Evolutionary conservation across 2,888 invertebrate species (phyloP).

Genomic region (Melanophora roralis): DNA sequence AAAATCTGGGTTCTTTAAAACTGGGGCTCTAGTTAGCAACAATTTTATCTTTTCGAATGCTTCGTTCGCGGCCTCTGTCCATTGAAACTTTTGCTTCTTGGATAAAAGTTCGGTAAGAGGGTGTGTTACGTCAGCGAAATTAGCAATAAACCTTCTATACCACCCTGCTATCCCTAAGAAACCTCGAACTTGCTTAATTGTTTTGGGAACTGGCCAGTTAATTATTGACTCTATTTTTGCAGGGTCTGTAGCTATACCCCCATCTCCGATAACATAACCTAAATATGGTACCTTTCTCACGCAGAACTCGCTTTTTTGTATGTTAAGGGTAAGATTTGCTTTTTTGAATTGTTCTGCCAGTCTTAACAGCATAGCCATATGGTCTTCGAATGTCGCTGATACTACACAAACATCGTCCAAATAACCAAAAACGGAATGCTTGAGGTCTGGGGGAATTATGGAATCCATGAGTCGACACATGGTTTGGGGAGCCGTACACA

Average conservation of each 20-base stretch:
- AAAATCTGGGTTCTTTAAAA: constrained; percentile 24
- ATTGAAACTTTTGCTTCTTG: constrained; percentile 8
- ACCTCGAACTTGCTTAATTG: constrained; percentile 50
- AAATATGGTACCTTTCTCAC: neutral
- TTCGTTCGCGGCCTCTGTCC: constrained; percentile 10
- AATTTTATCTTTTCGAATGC: constrained; percentile 23
- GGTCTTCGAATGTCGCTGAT: constrained; percentile 16
- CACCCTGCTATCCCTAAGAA: constrained; percentile 61
- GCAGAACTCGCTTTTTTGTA: neutral
- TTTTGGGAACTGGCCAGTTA: constrained; percentile 45
- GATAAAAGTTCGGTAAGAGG: constrained; percentile 16
- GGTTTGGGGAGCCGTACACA: constrained; percentile 35
- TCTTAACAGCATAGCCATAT: constrained; percentile 20
- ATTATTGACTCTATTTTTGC: constrained; percentile 12
- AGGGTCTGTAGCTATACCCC: constrained; percentile 3
- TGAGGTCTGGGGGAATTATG: constrained; percentile 53
- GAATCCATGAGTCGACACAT: constrained; percentile 49
- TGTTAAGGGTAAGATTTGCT: constrained; percentile 50
- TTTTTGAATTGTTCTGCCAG: constrained; percentile 19
- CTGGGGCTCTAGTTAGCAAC: neutral
- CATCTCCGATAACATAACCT: neutral
- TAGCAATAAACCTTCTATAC: constrained; percentile 31
- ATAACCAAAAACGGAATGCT: constrained; percentile 28
- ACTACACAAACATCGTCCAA: constrained; percentile 21
- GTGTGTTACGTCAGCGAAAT: constrained; percentile 1